phyloP scores from a whole-genome alignment of 1,140 invertebrate genomes.

The Pogonomyrmex barbatus region DNA sequence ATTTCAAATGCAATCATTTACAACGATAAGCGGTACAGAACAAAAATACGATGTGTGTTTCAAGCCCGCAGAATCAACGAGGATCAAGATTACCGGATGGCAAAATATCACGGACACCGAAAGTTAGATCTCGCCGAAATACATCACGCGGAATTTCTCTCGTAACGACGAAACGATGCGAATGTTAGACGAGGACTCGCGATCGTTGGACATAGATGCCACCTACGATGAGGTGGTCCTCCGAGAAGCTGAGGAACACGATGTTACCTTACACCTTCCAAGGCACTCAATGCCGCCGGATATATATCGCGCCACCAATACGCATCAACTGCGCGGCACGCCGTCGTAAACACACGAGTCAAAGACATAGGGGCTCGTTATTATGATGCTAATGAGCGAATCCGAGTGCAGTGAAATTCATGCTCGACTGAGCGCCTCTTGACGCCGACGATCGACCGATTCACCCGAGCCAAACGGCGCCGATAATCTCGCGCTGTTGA shows the following conservation, averaged over 20 bases:
- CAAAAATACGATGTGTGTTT: constrained; percentile 33
- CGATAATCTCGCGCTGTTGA: constrained; percentile 17
- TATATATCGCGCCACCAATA: constrained; percentile 82
- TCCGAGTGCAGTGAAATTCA: constrained; percentile 41
- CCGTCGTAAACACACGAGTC: constrained; percentile 79
- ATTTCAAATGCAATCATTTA: constrained; percentile 12
- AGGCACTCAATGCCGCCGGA: constrained; percentile 47
- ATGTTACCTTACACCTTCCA: constrained; percentile 80
- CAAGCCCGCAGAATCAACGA: background rate
- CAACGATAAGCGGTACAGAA: constrained; percentile 6
- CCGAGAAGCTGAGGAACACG: constrained; percentile 69
- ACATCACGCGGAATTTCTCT: constrained; percentile 37
- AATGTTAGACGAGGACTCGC: constrained; percentile 42
- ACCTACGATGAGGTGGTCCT: constrained; percentile 69
- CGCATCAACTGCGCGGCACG: constrained; percentile 79
- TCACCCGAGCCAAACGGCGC: constrained; percentile 1
- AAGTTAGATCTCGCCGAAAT: constrained; percentile 54
- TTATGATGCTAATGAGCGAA: constrained; percentile 83
- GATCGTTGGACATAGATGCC: constrained; percentile 33
- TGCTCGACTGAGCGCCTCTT: background rate
- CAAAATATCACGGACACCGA: constrained; percentile 15
- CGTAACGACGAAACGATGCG: constrained; percentile 6
- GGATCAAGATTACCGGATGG: constrained; percentile 22
- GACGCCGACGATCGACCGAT: constrained; percentile 51
- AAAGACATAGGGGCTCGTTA: constrained; percentile 82